These are phyloP conservation scores for Amphimedon queenslandica DNA, from an alignment of 37 sponge, comb jelly and placozoan genomes.

Conservation along the genomic window DNA sequence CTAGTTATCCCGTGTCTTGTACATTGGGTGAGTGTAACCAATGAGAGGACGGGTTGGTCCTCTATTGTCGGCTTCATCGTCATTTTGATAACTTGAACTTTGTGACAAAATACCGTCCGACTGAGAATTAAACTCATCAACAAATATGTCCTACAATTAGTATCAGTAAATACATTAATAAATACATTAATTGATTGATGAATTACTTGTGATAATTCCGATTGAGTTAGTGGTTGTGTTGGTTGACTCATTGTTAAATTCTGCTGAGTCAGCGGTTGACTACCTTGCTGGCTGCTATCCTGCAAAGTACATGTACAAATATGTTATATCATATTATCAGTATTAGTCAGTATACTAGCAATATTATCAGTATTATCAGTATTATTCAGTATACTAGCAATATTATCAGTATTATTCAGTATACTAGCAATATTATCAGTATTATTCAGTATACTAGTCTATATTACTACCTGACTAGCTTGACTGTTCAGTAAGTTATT, in stretches of 20 bases:
- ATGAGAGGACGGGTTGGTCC: conserved; percentile 30
- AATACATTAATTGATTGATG: background rate
- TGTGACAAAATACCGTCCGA: conserved; percentile 58
- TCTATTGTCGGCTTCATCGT: conserved; percentile 3
- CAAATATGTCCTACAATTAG: conserved; percentile 9
- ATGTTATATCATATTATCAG: background rate
- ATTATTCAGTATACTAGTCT: too few species aligned
- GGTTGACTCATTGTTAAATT: conserved; percentile 69
- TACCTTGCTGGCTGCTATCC: conserved; percentile 10
- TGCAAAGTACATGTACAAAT: too few species aligned
- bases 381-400: too few species aligned
- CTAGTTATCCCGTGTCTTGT: too few species aligned
- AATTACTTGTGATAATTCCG: conserved; percentile 84
- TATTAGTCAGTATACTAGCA: background rate
- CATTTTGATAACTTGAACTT: conserved; percentile 41
- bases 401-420: background rate
- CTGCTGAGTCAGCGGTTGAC: conserved; percentile 76
- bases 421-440: background rate
- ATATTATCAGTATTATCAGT: too few species aligned
- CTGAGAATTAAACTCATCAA: conserved; percentile 39
- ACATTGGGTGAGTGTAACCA: conserved; percentile 53
- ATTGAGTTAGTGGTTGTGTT: conserved; percentile 87
- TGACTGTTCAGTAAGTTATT: conserved; percentile 61
- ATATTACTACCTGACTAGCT: conserved; percentile 41
- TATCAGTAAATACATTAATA: background rate